Evolutionary conservation across 2,113 vertebrate genomes (phyloP).

Genomic region (Riparia riparia): DNA sequence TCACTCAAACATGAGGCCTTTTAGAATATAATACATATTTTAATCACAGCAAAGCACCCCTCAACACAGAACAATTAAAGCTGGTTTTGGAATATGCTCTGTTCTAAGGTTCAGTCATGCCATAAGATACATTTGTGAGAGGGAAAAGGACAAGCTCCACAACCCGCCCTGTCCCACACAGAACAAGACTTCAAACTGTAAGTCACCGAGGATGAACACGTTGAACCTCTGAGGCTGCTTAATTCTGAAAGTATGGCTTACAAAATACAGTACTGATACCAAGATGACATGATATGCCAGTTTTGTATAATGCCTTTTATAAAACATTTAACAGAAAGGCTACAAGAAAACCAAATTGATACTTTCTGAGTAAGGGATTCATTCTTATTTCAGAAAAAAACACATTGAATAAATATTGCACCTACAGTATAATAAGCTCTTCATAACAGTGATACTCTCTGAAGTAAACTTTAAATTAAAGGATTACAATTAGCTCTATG

Average conservation of each 20-base stretch:
- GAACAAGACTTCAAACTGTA: background rate
- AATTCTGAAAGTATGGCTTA: background rate
- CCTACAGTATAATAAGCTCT: background rate
- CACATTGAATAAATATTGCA: background rate
- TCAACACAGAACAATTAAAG: background rate
- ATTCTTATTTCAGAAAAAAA: background rate
- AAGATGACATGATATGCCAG: background rate
- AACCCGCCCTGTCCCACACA: background rate
- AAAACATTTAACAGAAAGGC: background rate
- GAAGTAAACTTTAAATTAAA: background rate
- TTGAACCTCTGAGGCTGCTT: background rate
- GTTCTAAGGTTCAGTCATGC: accelerated
- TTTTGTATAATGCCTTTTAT: background rate
- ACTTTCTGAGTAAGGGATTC: background rate
- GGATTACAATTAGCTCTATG: background rate
- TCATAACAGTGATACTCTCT: background rate
- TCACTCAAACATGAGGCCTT: background rate
- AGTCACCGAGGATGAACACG: background rate
- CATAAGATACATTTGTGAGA: background rate
- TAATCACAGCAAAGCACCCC: background rate
- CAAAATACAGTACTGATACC: background rate
- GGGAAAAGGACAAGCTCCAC: background rate
- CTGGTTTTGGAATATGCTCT: background rate
- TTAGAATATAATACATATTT: background rate
- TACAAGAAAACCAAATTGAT: background rate